Base-by-base conservation (phyloP, 2,113 vertebrate genomes). In the Fulica atra region DNA sequence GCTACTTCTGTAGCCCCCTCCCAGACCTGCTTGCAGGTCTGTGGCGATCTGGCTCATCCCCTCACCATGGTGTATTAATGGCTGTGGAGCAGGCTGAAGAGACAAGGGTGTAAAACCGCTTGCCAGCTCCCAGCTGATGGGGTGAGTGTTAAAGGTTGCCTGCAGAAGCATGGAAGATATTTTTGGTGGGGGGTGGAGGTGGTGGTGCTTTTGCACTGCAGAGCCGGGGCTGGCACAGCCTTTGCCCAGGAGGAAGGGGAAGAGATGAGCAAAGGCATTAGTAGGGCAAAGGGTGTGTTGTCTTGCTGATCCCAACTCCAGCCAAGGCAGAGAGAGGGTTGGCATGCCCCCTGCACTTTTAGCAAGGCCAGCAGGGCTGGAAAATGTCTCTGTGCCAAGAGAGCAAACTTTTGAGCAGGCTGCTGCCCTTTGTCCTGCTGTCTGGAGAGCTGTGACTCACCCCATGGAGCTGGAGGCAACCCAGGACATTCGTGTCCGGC, bases 361-460 rank as follows among this genome's bases (percentile, higher is more conserved):
- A 73, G 53, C 40, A 44, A 29, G 11, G 88, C 74, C 72, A 92
- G 33, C 2, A 0, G 25, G n/a, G n/a, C 50, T 96, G 91, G 81
- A 83, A 81, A 64, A 78, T 54, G 3, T 35, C n/a, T 81, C 26
- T 1, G 54, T 88, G 95, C 96, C 88, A 96, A 86, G 78, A 66
- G 4, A 69, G 13, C 44, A 79, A 83, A 91, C 13, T 63, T 71
- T 11, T 15, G 42, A 82, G 81, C 71, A 61, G 48, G 89, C 92
- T 86, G 53, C 65, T 93, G 94, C 95, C 89, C 96, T 97, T 96
- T 97, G 93, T 88, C 83, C 95, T 0, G 5, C 88, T 92, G 71
- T 81, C 92, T 92, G 63, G n/a, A 81, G 78, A 61, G 83, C n/a
- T 6, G 14, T 10, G 81, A n/a, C 35, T 86, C 68, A 60, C 66